phyloP scores from a whole-genome alignment of 35 echinoderm and acorn worm species.

The Stichopus chloronotus region DNA sequence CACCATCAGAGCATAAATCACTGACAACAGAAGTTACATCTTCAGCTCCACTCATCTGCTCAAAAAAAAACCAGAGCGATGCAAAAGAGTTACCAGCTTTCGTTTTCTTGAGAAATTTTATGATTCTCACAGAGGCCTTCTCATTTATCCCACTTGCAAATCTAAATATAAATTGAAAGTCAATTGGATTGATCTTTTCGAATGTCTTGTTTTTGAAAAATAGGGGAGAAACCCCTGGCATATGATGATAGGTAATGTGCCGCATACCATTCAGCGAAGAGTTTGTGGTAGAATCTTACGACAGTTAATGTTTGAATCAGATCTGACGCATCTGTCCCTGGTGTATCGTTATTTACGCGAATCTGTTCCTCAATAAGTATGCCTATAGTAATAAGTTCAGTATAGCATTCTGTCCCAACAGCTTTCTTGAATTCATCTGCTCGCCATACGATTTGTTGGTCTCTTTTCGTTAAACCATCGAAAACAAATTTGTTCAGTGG shows the following conservation, averaged over 20 bases:
- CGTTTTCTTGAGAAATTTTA: background rate
- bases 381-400: background rate
- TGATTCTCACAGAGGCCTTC: background rate
- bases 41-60: background rate
- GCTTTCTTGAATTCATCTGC: background rate
- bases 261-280: background rate
- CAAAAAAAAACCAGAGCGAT: background rate
- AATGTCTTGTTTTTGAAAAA: background rate
- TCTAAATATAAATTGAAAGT: slow-evolving; percentile 1
- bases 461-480: background rate
- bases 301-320: background rate
- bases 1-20: background rate
- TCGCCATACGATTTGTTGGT: background rate
- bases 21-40: background rate
- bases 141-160: background rate
- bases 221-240: background rate
- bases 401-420: background rate
- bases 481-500: background rate
- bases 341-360: background rate
- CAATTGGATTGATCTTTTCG: background rate
- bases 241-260: background rate
- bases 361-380: slow-evolving; percentile 10
- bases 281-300: background rate
- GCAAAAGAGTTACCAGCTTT: background rate
- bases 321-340: background rate